phyloP scores from a whole-genome alignment of 2,113 vertebrate genomes.

The Zosterops hypoxanthus region DNA sequence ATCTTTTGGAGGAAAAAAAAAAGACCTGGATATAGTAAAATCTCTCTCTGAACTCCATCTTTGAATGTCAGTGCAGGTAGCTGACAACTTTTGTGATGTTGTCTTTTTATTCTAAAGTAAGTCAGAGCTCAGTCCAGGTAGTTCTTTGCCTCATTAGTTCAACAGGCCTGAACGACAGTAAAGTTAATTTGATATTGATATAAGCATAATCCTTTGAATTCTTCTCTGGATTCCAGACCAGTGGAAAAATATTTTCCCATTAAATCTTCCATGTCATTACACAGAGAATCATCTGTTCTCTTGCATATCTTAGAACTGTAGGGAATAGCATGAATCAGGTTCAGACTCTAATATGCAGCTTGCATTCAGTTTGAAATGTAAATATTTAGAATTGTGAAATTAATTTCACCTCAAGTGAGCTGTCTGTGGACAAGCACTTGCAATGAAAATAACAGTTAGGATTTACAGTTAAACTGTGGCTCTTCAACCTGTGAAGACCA shows the following conservation, averaged over 20 bases:
- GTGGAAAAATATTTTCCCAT: background rate
- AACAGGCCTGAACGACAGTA: background rate
- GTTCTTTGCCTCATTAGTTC: background rate
- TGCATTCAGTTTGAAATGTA: background rate
- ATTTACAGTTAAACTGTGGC: background rate
- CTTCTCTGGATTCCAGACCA: background rate
- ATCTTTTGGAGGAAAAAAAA: background rate
- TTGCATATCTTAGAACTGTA: background rate
- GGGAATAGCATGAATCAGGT: background rate
- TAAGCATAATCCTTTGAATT: background rate
- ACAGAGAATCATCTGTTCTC: background rate
- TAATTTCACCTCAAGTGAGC: background rate
- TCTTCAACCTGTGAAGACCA: background rate
- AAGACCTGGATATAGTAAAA: background rate
- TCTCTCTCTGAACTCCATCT: background rate
- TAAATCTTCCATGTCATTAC: background rate
- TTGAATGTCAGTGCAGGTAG: background rate
- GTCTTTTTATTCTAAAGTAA: background rate
- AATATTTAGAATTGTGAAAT: background rate
- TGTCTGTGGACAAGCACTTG: background rate
- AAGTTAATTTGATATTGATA: background rate
- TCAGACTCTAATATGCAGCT: background rate
- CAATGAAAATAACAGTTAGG: background rate
- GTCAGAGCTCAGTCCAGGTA: background rate
- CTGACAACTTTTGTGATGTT: background rate